A percentile compares a stretch with the other conserved stretches of the same genome.
phyloP scores from a whole-genome alignment of 2,113 vertebrate species.

The Tachuris rubrigastra region DNA sequence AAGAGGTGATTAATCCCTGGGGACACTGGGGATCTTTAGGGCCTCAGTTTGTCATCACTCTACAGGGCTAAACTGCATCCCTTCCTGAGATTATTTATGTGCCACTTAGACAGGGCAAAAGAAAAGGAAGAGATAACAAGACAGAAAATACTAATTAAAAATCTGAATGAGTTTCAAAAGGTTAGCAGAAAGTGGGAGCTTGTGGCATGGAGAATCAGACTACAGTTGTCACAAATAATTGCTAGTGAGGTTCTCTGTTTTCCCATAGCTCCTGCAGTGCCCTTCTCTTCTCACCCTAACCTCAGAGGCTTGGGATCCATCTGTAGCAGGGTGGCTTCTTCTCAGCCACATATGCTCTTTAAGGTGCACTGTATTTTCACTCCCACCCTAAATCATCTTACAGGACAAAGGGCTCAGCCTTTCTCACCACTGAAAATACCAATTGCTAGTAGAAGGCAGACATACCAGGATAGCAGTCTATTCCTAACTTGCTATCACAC shows the following conservation, averaged over 20 bases:
- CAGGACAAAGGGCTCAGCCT: background rate
- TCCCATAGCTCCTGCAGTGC: background rate
- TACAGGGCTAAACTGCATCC: background rate
- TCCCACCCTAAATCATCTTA: background rate
- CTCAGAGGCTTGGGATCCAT: background rate
- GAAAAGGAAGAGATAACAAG: background rate
- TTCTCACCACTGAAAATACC: background rate
- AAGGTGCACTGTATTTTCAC: background rate
- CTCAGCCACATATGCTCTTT: background rate
- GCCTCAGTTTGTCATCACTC: background rate
- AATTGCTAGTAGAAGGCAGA: background rate
- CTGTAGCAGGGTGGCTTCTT: background rate
- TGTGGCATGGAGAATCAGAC: background rate
- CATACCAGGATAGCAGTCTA: background rate
- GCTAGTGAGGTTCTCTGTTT: background rate
- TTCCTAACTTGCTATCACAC: conserved; percentile 21
- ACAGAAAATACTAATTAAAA: background rate
- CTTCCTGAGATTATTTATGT: background rate
- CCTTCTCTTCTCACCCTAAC: background rate
- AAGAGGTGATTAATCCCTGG: background rate
- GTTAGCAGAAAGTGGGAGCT: background rate
- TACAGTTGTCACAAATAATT: background rate
- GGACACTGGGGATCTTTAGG: background rate
- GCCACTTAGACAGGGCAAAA: background rate
- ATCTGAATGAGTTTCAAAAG: background rate